Base-by-base conservation (phyloP, 2,888 invertebrate genomes). In the Willowsia nigromaculata region DNA sequence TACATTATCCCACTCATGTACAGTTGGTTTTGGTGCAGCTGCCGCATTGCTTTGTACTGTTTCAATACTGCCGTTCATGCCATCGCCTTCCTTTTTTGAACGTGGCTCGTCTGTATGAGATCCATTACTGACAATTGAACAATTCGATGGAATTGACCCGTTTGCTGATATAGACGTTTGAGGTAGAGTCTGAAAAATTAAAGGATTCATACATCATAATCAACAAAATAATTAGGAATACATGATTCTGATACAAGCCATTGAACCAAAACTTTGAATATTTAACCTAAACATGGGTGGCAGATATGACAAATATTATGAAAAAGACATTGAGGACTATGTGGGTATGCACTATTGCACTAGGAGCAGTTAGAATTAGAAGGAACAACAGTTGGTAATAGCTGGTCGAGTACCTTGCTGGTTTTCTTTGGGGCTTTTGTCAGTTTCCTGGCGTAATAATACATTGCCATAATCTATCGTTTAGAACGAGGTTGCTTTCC, bases 1-100 rank as follows among this genome's bases (percentile, higher is more conserved):
- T 90, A 91, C 91, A 84, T 91, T 91, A 62, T 91, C 91, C 91
- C 91, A 91, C 37, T 91, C 91, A 76, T 86, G 86, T 53, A 18
- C 47, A 13, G 47, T 78, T 5, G 85, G 43, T 40, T 85, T 85
- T 76, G 85, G 78, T 50, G 53, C 83, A 47, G 78, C 62, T 15
- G 76, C 50, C 11, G 80, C 50, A 33, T 30, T 33, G 25, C 47
- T 82, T 88, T 82, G 81, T 85, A 80, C 81, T 59, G 80, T 56
- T 43, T 84, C 76, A 84, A 78, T 78, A 56, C 83, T 76, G 50
- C 62, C 62, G 40, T 84, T 84, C 30, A 65, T 56, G n/a, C 18
- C 27, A 13, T 53, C 56, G 7, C 65, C 85, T 11, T 82, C 86
- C 13, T 71, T 76, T 68, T 87, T 87, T 7, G 82, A 50, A 71